These are phyloP conservation scores for Hemibagrus guttatus DNA, from an alignment of 2,797 vertebrate genomes.

Conservation along the genomic window DNA sequence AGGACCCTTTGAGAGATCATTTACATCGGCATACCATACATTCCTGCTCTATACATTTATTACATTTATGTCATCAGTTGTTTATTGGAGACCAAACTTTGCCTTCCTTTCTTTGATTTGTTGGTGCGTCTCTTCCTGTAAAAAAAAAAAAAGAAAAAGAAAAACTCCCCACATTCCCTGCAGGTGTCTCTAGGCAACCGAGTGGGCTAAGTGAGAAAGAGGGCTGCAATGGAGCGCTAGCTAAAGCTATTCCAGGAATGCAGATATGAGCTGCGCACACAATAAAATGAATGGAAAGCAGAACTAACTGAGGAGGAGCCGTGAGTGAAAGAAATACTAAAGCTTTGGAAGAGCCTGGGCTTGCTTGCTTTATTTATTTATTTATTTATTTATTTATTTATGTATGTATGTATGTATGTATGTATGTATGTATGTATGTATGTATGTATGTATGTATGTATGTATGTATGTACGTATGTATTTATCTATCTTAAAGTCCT, in stretches of 20 bases:
- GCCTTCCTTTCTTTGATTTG: constrained; percentile 63
- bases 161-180: constrained; percentile 33
- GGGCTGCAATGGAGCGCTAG: constrained; percentile 56
- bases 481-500: neutral
- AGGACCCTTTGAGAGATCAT: neutral
- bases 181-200: constrained; percentile 70
- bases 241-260: constrained; percentile 74
- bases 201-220: constrained; percentile 65
- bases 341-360: neutral
- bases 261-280: constrained; percentile 72
- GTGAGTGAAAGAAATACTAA: neutral
- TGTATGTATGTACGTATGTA: too few relatives aligned
- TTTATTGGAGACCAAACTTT: constrained; percentile 6
- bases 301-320: constrained; percentile 32
- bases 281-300: constrained; percentile 64
- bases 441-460: too few relatives aligned
- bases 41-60: neutral
- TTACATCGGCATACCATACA: neutral
- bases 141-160: constrained; percentile 40
- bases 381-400: too few relatives aligned
- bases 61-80: neutral
- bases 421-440: too few relatives aligned
- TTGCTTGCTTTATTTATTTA: too few relatives aligned
- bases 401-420: too few relatives aligned
- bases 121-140: constrained; percentile 64